Base-by-base conservation (phyloP, 2,888 invertebrate genomes). In the Tenthredo mesomela region DNA sequence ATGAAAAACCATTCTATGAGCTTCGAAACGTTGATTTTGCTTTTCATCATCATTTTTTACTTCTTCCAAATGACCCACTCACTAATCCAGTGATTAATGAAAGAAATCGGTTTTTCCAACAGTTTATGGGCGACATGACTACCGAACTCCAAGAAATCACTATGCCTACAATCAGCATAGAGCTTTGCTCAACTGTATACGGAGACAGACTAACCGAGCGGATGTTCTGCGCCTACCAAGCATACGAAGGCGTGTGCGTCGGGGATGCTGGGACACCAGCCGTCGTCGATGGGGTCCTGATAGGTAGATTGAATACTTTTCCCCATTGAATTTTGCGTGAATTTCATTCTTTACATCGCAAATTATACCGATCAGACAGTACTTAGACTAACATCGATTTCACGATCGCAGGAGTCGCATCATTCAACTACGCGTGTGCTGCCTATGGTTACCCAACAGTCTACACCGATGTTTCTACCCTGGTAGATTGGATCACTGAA, bases 211-310 rank as follows among this genome's bases (percentile, higher is more conserved):
- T 91, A 5, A 90, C 90, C 5, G 84, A 87, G 61, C 88, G 88
- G 21, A 90, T 89, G 89, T 89, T 91, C 84, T 91, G 91, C 84
- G 85, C 87, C 5, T 86, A 87, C 78, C 84, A 84, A 9, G 47
- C 84, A 18, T 86, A 85, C 1, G 84, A 78, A 15, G 89, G 89
- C 2, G 88, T 90, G 7, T 91, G 91, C 86, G 85, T 91, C 33
- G 91, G 91, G 0, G 91, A 91, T 80, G 89, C 91, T 1, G 91
- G 91, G 4, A 89, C 91, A 5, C 88, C 90, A 7, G 89, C 90
- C 0, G 61, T 89, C 18, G 61, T 83, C 61, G 67, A 89, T 15
- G 84, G 85, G 40, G 86, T 85, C 1, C 78, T 91, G 58, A 87
- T 89, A 65, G 91, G 91, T 89, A 86, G 85, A 54, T 75, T 54